Evolutionary conservation across 1,140 invertebrate genomes (phyloP).

Genomic region (Solenopsis fugax): DNA sequence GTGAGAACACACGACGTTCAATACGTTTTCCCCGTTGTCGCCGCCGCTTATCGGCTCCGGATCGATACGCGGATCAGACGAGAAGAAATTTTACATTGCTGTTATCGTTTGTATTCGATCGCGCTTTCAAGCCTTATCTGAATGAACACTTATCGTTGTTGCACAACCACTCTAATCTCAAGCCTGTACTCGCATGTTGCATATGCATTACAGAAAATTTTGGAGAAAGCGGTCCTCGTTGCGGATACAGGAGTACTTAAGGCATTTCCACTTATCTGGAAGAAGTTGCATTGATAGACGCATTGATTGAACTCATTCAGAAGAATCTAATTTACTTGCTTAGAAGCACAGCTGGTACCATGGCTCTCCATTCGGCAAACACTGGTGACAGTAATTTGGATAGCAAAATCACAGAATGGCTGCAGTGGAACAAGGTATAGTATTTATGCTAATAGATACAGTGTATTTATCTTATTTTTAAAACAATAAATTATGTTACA

Average conservation of each 20-base stretch:
- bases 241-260: neutral
- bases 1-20: neutral
- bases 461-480: slow-evolving; percentile 11
- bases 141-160: slow-evolving; percentile 12
- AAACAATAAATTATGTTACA: slow-evolving; percentile 69
- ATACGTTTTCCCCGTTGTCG: neutral
- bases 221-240: neutral
- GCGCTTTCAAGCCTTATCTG: neutral
- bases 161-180: neutral
- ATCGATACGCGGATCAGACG: neutral
- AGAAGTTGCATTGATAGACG: neutral
- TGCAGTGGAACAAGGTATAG: slow-evolving; percentile 89
- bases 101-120: neutral
- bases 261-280: neutral
- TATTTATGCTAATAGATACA: slow-evolving; percentile 27
- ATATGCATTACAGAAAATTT: slow-evolving; percentile 28
- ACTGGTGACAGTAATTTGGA: slow-evolving; percentile 86
- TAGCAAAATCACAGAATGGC: slow-evolving; percentile 88
- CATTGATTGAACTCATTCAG: neutral
- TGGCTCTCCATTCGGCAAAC: slow-evolving; percentile 71
- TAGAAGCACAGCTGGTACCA: slow-evolving; percentile 11
- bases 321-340: neutral
- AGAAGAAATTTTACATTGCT: neutral
- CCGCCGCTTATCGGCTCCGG: neutral
- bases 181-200: neutral